These are phyloP conservation scores for Meganola albula DNA, from an alignment of 2,888 invertebrate species.

Conservation along the genomic window DNA sequence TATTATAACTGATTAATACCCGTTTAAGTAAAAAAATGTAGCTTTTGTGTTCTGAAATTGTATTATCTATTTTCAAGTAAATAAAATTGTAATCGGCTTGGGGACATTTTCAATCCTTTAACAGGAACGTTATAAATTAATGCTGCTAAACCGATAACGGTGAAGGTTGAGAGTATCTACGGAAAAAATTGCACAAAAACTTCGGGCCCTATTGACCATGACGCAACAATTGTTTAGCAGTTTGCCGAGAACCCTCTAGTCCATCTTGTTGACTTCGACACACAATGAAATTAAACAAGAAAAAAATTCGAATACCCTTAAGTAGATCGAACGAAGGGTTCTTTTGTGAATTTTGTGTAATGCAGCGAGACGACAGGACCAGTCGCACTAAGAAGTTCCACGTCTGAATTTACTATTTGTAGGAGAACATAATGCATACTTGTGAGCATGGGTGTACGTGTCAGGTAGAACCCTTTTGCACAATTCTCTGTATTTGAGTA, in stretches of 20 bases:
- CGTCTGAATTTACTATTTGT: slow-evolving; percentile 17
- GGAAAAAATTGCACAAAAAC: slow-evolving; percentile 53
- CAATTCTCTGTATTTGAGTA: slow-evolving; percentile 64
- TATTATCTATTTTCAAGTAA: too few relatives aligned
- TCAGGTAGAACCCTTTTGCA: slow-evolving; percentile 76
- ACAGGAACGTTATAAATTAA: slow-evolving; percentile 44
- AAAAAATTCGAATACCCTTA: slow-evolving; percentile 61
- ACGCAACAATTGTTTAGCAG: slow-evolving; percentile 75
- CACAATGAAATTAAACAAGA: slow-evolving; percentile 57
- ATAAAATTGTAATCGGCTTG: slow-evolving; percentile 38
- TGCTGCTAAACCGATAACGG: slow-evolving; percentile 49
- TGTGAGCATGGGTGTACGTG: slow-evolving; percentile 36
- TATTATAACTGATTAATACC: too few relatives aligned
- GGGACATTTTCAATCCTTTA: slow-evolving; percentile 41
- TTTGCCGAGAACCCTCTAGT: slow-evolving; percentile 65
- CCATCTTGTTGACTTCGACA: slow-evolving; percentile 72
- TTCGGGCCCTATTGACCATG: slow-evolving; percentile 69
- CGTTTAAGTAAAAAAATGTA: too few relatives aligned
- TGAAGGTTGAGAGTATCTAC: slow-evolving; percentile 28
- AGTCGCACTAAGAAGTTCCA: slow-evolving; percentile 42
- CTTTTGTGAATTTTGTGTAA: slow-evolving; percentile 75
- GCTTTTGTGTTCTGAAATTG: too few relatives aligned
- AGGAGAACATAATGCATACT: slow-evolving; percentile 29
- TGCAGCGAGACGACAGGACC: slow-evolving; percentile 66
- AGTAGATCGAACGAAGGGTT: slow-evolving; percentile 66